These are phyloP conservation scores for Lamellibrachia satsuma DNA, from an alignment of 2,888 invertebrate genomes.

Conservation along the genomic window DNA sequence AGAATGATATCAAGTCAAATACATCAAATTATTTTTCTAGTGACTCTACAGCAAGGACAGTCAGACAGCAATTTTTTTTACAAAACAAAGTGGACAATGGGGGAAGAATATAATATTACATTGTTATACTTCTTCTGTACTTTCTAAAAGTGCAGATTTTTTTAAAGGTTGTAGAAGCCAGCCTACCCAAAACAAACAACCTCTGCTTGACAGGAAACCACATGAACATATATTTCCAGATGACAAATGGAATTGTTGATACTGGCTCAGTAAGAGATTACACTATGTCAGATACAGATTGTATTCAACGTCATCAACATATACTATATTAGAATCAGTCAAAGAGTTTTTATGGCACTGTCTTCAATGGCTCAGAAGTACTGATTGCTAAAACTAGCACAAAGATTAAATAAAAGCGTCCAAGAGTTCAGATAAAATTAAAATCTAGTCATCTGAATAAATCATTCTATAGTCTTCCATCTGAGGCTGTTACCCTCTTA, in stretches of 20 bases:
- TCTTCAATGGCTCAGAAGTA: not conserved
- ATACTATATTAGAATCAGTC: not conserved
- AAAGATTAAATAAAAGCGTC: slow-evolving; percentile 8
- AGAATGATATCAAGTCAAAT: too few species aligned
- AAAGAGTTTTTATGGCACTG: not conserved
- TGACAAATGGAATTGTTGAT: not conserved
- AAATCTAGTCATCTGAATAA: not conserved
- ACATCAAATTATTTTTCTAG: too few species aligned
- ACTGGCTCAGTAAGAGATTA: not conserved
- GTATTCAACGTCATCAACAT: not conserved
- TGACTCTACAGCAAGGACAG: too few species aligned
- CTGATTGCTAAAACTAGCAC: not conserved
- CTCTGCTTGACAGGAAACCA: not conserved
- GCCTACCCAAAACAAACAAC: not conserved
- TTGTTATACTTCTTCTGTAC: not conserved
- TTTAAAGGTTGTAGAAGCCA: not conserved
- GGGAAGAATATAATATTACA: not conserved
- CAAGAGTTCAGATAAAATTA: slow-evolving; percentile 1
- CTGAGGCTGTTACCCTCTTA: not conserved
- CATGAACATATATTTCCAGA: not conserved
- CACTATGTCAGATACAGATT: not conserved
- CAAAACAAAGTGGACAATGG: not conserved
- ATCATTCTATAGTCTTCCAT: not conserved
- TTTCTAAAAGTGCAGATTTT: not conserved
- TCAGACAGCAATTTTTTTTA: too few species aligned